A percentile compares a stretch with the other conserved stretches of the same genome.
phyloP scores from a whole-genome alignment of 2,113 vertebrate species.

The Stigmatopora argus region DNA sequence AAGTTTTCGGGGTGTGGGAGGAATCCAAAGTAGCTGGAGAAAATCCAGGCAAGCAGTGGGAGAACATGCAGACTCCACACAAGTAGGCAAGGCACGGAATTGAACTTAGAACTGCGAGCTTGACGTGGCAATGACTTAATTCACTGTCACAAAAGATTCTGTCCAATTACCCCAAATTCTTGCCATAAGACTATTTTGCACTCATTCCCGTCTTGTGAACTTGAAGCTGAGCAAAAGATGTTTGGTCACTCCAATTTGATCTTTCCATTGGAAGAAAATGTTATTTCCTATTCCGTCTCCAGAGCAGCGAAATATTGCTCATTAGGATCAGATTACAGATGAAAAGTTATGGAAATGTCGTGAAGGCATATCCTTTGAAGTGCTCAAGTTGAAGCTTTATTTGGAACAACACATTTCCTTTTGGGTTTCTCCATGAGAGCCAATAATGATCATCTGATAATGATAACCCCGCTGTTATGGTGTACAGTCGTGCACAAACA shows the following conservation, averaged over 20 bases:
- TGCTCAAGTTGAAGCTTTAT: conserved; percentile 45
- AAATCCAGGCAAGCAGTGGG: too few relatives aligned
- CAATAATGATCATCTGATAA: conserved; percentile 63
- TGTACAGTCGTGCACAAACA: conserved; percentile 40
- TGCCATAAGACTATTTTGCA: not conserved
- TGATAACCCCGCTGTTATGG: conserved; percentile 53
- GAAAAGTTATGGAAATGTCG: conserved; percentile 58
- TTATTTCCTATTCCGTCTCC: conserved; percentile 14
- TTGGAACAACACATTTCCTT: conserved; percentile 35
- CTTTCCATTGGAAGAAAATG: conserved; percentile 21
- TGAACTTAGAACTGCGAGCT: too few relatives aligned
- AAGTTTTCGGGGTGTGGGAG: too few relatives aligned
- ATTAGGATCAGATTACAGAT: conserved; percentile 59
- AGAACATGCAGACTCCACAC: too few relatives aligned
- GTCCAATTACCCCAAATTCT: not conserved
- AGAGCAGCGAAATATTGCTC: conserved; percentile 36
- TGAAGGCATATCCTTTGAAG: conserved; percentile 56
- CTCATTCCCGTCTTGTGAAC: not conserved
- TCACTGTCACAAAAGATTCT: not conserved
- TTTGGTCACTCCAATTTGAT: conserved; percentile 32
- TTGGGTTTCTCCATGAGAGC: conserved; percentile 27
- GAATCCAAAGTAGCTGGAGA: too few relatives aligned
- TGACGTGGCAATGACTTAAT: too few relatives aligned
- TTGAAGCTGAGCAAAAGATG: conserved; percentile 8
- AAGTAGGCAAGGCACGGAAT: too few relatives aligned